phyloP scores from a whole-genome alignment of 2,888 invertebrate genomes.

The Liposcelis brunnea region DNA sequence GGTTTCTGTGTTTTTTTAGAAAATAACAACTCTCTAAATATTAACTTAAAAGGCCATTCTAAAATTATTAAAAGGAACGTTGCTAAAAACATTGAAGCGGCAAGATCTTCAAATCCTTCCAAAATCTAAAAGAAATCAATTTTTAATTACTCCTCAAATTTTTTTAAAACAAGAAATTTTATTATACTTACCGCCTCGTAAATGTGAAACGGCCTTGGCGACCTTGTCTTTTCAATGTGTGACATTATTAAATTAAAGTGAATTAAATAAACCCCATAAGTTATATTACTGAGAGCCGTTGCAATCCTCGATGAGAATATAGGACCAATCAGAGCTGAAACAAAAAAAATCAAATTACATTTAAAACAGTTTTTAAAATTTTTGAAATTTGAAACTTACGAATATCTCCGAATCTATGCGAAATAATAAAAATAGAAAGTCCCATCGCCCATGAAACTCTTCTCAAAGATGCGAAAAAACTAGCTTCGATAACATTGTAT shows the following conservation, averaged over 20 bases:
- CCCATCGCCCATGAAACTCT: slow-evolving; percentile 36
- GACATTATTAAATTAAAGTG: slow-evolving; percentile 1
- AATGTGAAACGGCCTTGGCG: background rate
- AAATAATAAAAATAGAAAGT: slow-evolving; percentile 24
- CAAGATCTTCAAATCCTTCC: too few relatives aligned
- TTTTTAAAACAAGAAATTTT: background rate
- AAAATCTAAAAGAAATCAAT: too few relatives aligned
- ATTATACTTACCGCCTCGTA: background rate
- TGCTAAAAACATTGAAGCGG: too few relatives aligned
- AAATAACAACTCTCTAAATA: too few relatives aligned
- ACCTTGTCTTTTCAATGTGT: background rate
- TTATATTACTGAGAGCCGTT: slow-evolving; percentile 1
- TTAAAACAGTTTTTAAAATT: background rate
- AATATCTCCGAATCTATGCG: background rate
- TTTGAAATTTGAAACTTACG: background rate
- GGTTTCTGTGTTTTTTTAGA: too few relatives aligned
- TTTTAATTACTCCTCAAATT: too few relatives aligned
- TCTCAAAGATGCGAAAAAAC: slow-evolving; percentile 36
- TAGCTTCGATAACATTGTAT: slow-evolving; percentile 33
- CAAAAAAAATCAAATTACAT: background rate
- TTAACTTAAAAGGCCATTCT: too few relatives aligned
- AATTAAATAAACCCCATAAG: background rate
- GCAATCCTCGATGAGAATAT: background rate
- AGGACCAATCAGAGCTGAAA: background rate
- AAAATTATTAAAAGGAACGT: too few relatives aligned